Evolutionary conservation across 2,113 vertebrate species (phyloP).

Genomic region (Geococcyx californianus): DNA sequence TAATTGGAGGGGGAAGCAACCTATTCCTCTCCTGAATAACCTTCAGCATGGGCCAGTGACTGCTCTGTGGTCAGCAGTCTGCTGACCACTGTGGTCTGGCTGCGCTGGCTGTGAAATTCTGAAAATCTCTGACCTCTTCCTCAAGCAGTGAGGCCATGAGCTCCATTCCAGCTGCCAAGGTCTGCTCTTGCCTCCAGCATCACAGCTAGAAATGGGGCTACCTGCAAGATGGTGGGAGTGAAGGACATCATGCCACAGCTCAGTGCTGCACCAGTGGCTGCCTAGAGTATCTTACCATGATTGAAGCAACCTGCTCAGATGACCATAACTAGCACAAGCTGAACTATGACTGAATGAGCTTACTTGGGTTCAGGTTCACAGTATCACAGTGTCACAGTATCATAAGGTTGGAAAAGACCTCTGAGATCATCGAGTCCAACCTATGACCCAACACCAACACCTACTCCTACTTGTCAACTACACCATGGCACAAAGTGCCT

Average conservation of each 20-base stretch:
- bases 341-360: background rate
- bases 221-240: background rate
- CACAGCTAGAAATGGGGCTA: background rate
- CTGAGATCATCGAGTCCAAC: no score
- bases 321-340: background rate
- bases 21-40: background rate
- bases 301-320: background rate
- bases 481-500: no score
- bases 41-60: background rate
- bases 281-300: background rate
- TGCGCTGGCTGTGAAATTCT: background rate
- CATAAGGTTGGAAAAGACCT: no score
- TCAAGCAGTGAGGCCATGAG: background rate
- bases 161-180: background rate
- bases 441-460: no score
- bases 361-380: background rate
- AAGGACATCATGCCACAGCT: background rate
- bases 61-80: background rate
- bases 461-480: no score
- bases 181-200: background rate
- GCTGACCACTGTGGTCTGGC: background rate
- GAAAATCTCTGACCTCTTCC: background rate
- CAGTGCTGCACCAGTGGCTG: accelerated
- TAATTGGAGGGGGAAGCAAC: constrained; percentile 12
- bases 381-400: no score